Evolutionary conservation across 2,888 invertebrate genomes (phyloP), one percentile per base, ranked within the genome.

Genomic region (Pristionchus fissidentatus): DNA sequence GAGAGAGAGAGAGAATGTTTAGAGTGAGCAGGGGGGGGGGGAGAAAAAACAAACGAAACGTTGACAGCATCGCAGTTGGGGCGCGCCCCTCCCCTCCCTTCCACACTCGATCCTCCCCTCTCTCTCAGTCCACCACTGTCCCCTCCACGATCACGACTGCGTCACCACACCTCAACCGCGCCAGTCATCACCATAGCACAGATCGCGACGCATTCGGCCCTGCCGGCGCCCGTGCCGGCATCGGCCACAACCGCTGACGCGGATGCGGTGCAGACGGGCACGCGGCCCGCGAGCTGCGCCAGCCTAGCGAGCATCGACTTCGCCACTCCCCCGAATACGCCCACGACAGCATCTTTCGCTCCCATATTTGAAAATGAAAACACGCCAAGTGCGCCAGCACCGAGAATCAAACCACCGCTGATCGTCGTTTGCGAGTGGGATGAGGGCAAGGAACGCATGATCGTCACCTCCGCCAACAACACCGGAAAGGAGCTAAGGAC

Each of bases 381-480:
- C 75, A 49, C 75, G 3, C 46, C 75, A 49, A 77, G 26, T 41
- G 49, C 75, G 75, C 32, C 75, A 77, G 49, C 49, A 70, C 41
- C 41, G 10, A 22, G 38, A 8, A 3, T n/a, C 22, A 32, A 79
- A 19, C 38, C 55, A 22, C 80, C 80, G n/a, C 10, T 81, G 32
- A 81, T 81, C 29, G 32, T 81, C 19, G 80, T 81, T 29, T 81
- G 80, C 19, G 80, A 81, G n/a, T 81, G 80, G 80, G 80, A 81
- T 22, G 80, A 81, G 13, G 57, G 3, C n/a, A 57, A 60, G 80
- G 60, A 80, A 32, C 43, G 26, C 29, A 43, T 80, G 19, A 43
- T 60, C 19, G 19, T 78, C 15, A 55, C 78, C 7, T 49, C 57
- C 26, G 29, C n/a, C 10, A 46, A n/a, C 22, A 49, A 49, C 32